Conservation (phyloP, 2,113 vertebrate species). For the Hydropotes inermis region DNA sequence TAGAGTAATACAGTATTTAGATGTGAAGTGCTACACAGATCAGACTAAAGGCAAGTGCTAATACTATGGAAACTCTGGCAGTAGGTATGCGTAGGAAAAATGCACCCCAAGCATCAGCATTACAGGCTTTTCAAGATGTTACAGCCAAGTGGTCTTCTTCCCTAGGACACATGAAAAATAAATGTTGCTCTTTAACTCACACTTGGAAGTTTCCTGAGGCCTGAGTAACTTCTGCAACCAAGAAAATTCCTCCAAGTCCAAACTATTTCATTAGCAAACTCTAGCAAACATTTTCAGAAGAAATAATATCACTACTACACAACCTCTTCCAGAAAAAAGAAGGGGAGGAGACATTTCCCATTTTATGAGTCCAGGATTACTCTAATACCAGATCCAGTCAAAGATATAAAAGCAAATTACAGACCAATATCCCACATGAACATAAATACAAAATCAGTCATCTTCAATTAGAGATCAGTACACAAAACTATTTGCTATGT, state of each 20-base stretch:
- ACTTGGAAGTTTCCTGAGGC: not conserved
- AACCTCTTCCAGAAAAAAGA: conserved; percentile 3
- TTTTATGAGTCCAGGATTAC: not conserved
- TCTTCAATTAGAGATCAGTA: not conserved
- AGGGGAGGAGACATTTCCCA: not conserved
- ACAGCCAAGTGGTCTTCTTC: not conserved
- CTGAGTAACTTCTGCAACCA: not conserved
- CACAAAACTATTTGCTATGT: not conserved
- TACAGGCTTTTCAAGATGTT: not conserved
- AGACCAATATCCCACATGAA: not conserved
- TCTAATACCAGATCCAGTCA: not conserved
- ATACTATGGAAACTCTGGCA: not conserved
- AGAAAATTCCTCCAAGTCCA: not conserved
- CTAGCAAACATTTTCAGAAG: not conserved
- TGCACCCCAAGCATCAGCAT: not conserved
- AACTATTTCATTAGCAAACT: not conserved
- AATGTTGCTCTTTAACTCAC: not conserved
- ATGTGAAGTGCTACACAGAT: not conserved
- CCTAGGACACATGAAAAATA: not conserved
- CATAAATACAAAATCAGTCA: not conserved
- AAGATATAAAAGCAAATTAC: conserved; percentile 28
- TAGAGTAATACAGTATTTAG: not conserved
- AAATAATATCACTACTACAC: not conserved
- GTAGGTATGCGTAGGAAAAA: not conserved
- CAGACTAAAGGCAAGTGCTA: not conserved